Evolutionary conservation across 1,140 invertebrate genomes (phyloP), one percentile per base, ranked within the genome.

Genomic region (Atta colombica): DNA sequence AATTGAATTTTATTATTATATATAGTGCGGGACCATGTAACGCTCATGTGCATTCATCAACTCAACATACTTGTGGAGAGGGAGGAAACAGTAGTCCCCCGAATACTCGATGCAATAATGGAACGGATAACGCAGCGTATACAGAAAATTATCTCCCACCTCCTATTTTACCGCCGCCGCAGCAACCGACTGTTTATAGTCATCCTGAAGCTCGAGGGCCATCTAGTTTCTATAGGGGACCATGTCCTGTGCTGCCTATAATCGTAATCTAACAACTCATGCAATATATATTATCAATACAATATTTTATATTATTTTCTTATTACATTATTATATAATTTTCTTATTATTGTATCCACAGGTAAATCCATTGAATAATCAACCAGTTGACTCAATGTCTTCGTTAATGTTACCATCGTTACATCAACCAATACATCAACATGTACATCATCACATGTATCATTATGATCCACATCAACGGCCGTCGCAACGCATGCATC

Each of bases 381-480:
- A 49, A 6, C 66, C 66, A 91, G 72, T 84, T 68, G 58, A 69
- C 75, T 35, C 87, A 10, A 69, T 69, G 39, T 51, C 85, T 10
- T 85, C 87, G 10, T 89, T 93, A 51, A 86, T 91, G 77, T 86
- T 92, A 28, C 88, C 92, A 58, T 87, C 93, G 31, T 91, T 93
- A 85, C 66, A 69, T 45, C 66, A 69, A 69, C 92, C 93, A 28
- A 90, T 92, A 58, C 96, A 96, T 92, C 96, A 96, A 90, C 96
- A 96, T 85, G 95, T 97, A 3, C 97, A 97, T 93, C 97, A 97
- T 94, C 97, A 97, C 88, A 96, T 97, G 94, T 96, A 96, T 90
- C 97, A 97, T 92, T 96, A 97, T 92, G 94, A 94, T 60, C 91
- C 87, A 66, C 91, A 93, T 75, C 92, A 89, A 71, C 94, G 94